phyloP scores from a whole-genome alignment of 2,888 invertebrate species.

The Mesorhabditis sp. region DNA sequence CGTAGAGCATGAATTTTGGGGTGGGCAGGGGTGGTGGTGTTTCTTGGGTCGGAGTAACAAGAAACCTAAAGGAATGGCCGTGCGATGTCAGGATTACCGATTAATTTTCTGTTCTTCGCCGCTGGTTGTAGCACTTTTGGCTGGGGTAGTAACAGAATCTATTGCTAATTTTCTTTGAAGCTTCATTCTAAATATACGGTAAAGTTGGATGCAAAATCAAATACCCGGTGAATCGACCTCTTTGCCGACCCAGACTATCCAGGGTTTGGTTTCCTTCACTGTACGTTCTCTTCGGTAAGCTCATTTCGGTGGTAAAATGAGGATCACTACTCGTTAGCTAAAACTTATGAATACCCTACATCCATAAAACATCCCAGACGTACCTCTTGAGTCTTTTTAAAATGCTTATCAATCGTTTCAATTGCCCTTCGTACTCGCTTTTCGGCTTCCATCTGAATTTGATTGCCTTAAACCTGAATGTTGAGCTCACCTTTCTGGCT shows the following conservation, averaged over 20 bases:
- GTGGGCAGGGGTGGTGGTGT: too few relatives aligned
- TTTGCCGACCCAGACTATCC: neutral
- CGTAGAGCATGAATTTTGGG: too few relatives aligned
- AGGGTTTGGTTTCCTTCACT: constrained; percentile 1
- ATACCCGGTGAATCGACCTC: neutral
- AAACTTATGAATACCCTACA: neutral
- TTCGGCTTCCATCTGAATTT: constrained; percentile 40
- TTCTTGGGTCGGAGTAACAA: too few relatives aligned
- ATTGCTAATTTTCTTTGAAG: too few relatives aligned
- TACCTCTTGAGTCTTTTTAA: constrained; percentile 40
- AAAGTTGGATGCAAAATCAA: too few relatives aligned
- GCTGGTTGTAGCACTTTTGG: too few relatives aligned
- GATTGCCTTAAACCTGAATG: neutral
- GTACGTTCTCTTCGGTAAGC: neutral
- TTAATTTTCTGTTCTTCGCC: too few relatives aligned
- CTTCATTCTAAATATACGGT: too few relatives aligned
- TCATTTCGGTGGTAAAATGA: neutral
- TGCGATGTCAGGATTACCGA: too few relatives aligned
- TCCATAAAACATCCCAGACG: too few relatives aligned
- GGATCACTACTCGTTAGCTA: constrained; percentile 7
- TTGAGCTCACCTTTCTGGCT: constrained; percentile 28
- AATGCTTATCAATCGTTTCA: constrained; percentile 54
- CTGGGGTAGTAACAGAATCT: too few relatives aligned
- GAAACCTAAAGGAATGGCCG: too few relatives aligned
- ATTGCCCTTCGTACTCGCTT: constrained; percentile 47